Evolutionary conservation across 1,140 invertebrate genomes (phyloP), one percentile per base, ranked within the genome.

Genomic region (Papilio dardanus): DNA sequence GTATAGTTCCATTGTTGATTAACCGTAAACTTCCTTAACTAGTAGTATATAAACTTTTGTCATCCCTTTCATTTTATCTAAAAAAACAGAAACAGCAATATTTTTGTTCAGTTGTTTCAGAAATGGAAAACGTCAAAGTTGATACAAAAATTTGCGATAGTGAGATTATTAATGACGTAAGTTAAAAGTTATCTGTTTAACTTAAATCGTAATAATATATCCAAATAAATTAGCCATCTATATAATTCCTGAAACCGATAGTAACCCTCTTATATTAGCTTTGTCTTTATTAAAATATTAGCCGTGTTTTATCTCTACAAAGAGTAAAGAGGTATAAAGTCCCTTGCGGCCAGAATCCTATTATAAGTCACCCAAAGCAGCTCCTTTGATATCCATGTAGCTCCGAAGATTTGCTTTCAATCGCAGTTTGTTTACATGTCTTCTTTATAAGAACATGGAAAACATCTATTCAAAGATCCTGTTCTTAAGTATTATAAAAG

Each of bases 351-450:
- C 19, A 24, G n/a, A 69, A 69, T 40, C 35, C 19, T 19, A 33
- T 42, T 68, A 68, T 14, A 68, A 68, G 66, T 68, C 33, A 68
- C 16, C 5, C 12, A 40, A 7, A 69, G 21, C 67, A 19, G 16
- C 8, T 40, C 31, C 2, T 69, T 69, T 37, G n/a, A 42, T 12
- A 14, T 21, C 67, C 21, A 24, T 21, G 3, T 21, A 10, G 0
- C 35, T 40, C 1, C 28, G 35, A 21, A 19, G 3, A 3, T 42
- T 21, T n/a, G 19, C 35, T 24, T 69, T 69, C 1, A 66, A 10
- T 1, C 10, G 21, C 21, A 54, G 12, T 62, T 50, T 50, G 1
- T 19, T 28, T 62, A 62, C 54, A 16, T 62, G 24, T 16, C 2
- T 30, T 62, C 14, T 28, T 6, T 28, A 0, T 16, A 62, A 16